Evolutionary conservation across 2,888 invertebrate genomes (phyloP).

Genomic region (Ditula angustiorana): DNA sequence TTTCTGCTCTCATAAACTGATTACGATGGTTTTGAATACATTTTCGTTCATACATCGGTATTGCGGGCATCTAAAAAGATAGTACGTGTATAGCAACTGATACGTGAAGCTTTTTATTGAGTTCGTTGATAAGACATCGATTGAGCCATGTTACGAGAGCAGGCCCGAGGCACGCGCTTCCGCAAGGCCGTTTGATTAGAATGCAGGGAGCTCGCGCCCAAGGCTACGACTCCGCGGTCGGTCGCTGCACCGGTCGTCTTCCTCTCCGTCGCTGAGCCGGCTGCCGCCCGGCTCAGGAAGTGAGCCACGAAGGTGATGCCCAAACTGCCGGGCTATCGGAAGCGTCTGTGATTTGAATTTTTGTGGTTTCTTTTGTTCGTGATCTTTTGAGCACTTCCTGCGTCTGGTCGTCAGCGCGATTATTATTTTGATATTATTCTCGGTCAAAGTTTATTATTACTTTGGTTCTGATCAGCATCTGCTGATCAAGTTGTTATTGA

Average conservation of each 20-base stretch:
- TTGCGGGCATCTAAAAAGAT: slow-evolving; percentile 27
- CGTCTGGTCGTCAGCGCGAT: slow-evolving; percentile 42
- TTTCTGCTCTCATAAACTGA: slow-evolving; percentile 20
- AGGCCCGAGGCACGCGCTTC: slow-evolving; percentile 77
- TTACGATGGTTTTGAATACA: slow-evolving; percentile 14
- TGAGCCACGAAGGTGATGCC: slow-evolving; percentile 75
- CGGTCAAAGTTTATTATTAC: background rate
- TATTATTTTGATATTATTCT: slow-evolving; percentile 8
- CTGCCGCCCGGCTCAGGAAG: slow-evolving; percentile 71
- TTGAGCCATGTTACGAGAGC: slow-evolving; percentile 70
- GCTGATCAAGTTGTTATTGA: too few relatives aligned
- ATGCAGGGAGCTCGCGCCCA: slow-evolving; percentile 83
- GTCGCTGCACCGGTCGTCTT: slow-evolving; percentile 80
- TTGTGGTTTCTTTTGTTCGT: slow-evolving; percentile 68
- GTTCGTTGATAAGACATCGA: slow-evolving; percentile 65
- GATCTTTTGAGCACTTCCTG: slow-evolving; percentile 62
- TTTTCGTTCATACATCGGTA: slow-evolving; percentile 14
- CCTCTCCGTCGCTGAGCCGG: slow-evolving; percentile 65
- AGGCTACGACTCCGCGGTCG: slow-evolving; percentile 77
- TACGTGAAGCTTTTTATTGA: slow-evolving; percentile 52
- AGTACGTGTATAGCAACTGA: slow-evolving; percentile 36
- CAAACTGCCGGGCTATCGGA: slow-evolving; percentile 72
- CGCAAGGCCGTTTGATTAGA: slow-evolving; percentile 84
- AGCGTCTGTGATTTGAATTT: slow-evolving; percentile 79
- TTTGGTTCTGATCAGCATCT: too few relatives aligned